These are phyloP conservation scores for Congeria kusceri DNA, from an alignment of 2,888 invertebrate genomes.

Conservation along the genomic window DNA sequence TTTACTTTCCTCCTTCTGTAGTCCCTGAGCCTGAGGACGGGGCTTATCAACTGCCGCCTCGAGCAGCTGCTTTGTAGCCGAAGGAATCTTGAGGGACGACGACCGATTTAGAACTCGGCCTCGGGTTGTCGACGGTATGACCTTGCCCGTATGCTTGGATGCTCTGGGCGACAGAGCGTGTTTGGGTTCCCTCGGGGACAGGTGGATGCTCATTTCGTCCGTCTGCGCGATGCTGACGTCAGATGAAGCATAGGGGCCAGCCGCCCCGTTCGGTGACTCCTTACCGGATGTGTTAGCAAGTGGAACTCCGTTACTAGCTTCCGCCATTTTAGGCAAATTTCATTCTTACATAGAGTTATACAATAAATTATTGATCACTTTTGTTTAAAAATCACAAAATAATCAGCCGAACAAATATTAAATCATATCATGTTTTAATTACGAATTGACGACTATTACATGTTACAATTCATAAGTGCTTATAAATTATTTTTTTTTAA, in stretches of 20 bases:
- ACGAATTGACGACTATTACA: too few relatives aligned
- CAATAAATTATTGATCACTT: too few relatives aligned
- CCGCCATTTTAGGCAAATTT: constrained; percentile 36
- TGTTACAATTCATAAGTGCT: too few relatives aligned
- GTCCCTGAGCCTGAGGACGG: background rate
- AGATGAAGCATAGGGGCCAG: constrained; percentile 22
- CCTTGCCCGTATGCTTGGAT: constrained; percentile 21
- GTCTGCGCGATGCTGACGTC: constrained; percentile 28
- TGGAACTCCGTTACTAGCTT: constrained; percentile 42
- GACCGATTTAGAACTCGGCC: background rate
- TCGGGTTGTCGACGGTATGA: background rate
- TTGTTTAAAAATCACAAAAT: too few relatives aligned
- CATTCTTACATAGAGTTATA: too few relatives aligned
- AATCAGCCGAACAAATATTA: too few relatives aligned
- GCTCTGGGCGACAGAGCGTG: constrained; percentile 36
- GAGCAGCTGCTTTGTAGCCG: background rate
- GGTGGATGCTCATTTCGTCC: constrained; percentile 53
- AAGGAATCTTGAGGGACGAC: background rate
- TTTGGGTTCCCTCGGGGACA: constrained; percentile 39
- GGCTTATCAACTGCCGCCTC: background rate
- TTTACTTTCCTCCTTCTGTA: background rate
- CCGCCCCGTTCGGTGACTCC: constrained; percentile 42
- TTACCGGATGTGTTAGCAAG: background rate
- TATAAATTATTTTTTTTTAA: too few relatives aligned
- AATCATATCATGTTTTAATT: too few relatives aligned